Conservation (phyloP, 2,797 vertebrate genomes). For the Cottoperca gobio region DNA sequence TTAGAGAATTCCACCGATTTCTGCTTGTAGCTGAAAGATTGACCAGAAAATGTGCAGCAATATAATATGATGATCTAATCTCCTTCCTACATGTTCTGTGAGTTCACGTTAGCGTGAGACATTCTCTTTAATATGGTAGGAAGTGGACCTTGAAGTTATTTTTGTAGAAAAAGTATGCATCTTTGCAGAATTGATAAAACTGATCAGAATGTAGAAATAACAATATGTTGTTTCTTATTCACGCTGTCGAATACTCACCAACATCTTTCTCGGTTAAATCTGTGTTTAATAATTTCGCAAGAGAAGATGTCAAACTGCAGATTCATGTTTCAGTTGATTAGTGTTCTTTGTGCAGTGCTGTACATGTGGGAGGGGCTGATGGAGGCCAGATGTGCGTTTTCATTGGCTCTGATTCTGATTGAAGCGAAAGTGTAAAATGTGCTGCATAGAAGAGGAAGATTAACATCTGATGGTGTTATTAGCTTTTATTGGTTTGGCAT, state of each 20-base stretch:
- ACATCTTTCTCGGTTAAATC: not conserved
- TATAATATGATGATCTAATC: not conserved
- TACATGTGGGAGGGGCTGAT: slow-evolving; percentile 54
- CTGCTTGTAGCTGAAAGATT: not conserved
- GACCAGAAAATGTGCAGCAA: not conserved
- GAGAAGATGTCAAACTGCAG: not conserved
- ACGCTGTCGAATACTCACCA: not conserved
- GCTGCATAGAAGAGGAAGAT: slow-evolving; percentile 1
- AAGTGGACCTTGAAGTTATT: not conserved
- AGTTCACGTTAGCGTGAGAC: not conserved
- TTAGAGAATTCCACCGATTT: not conserved
- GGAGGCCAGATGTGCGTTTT: slow-evolving; percentile 76
- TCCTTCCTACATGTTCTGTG: not conserved
- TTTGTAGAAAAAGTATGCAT: not conserved
- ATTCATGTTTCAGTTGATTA: slow-evolving; percentile 25
- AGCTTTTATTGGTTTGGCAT: slow-evolving; percentile 26
- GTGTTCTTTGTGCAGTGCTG: slow-evolving; percentile 41
- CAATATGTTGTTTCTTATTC: not conserved
- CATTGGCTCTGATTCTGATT: slow-evolving; percentile 25
- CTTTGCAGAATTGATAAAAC: not conserved
- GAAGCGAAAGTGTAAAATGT: slow-evolving; percentile 36
- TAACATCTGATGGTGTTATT: slow-evolving; percentile 23
- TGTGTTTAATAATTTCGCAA: not conserved
- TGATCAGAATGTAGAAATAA: not conserved
- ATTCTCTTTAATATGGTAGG: not conserved